Evolutionary conservation across 2,113 vertebrate genomes (phyloP), one percentile per base, ranked within the genome.

Genomic region (Panthera leo): DNA sequence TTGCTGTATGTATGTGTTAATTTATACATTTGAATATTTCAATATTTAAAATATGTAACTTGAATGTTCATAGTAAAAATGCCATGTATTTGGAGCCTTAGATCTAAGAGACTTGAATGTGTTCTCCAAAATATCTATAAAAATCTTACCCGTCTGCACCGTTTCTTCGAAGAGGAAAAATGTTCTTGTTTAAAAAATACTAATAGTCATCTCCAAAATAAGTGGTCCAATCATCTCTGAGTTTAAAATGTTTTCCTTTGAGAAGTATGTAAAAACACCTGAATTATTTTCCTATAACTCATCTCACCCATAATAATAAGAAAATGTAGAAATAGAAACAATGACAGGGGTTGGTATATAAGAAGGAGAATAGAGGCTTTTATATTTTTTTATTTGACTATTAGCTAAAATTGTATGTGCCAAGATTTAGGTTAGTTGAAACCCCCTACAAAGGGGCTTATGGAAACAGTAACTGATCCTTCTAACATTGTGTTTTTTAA

Each of bases 361-460:
- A 94, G 27, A 89, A 90, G 8, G 68, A 96, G 53, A 97, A 91
- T 93, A 93, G 45, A 70, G 23, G 2, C 8, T 94, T 96, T 97
- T 89, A 88, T 89, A 70, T 87, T 2, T 97, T 96, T 98, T 91
- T 97, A 65, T 93, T 91, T 97, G n/a, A 73, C 92, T 98, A 95
- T 98, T 96, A 98, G 95, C 96, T 98, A 96, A 98, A 98, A 94
- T 85, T 95, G 39, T 97, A 34, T 97, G 73, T 98, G 93, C 97
- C 95, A 97, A 85, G 82, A 87, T 88, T 95, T 97, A 96, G 93
- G 94, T 97, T 97, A 97, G 95, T 92, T 94, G 93, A 97, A 98
- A 98, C 94, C 83, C 95, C 91, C 98, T 97, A 94, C 97, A 98
- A 98, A 97, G 85, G 39, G 96, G 91, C 97, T 97, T 97, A 97